These are phyloP conservation scores for Eurosta solidaginis DNA, from an alignment of 1,140 invertebrate genomes.

Conservation along the genomic window DNA sequence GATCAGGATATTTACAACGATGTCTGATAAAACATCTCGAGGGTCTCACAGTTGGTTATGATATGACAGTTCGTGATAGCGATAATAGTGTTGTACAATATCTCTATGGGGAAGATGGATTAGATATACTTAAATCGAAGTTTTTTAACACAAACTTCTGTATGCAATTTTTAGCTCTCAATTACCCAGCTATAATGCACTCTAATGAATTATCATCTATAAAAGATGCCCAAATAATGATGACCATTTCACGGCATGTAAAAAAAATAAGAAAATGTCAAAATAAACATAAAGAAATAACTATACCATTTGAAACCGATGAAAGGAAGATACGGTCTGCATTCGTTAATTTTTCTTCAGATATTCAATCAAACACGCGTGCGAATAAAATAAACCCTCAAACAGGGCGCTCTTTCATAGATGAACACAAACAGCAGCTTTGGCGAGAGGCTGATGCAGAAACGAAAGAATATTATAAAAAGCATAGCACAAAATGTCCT, in stretches of 20 bases:
- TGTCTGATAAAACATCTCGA: slow-evolving; percentile 98
- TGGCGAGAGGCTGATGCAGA: slow-evolving; percentile 68
- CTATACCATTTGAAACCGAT: not conserved
- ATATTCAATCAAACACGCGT: slow-evolving; percentile 47
- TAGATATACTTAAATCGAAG: slow-evolving; percentile 87
- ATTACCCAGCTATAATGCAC: slow-evolving; percentile 68
- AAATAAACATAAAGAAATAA: slow-evolving; percentile 54
- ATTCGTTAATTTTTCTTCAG: slow-evolving; percentile 56
- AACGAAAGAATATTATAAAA: slow-evolving; percentile 62
- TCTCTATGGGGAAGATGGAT: slow-evolving; percentile 96
- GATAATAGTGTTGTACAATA: slow-evolving; percentile 95
- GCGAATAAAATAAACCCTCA: slow-evolving; percentile 50
- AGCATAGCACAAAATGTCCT: slow-evolving; percentile 64
- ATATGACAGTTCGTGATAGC: slow-evolving; percentile 92
- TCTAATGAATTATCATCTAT: slow-evolving; percentile 44
- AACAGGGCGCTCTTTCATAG: slow-evolving; percentile 50
- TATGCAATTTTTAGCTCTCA: slow-evolving; percentile 81
- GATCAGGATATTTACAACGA: slow-evolving; percentile 96
- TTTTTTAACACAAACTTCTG: slow-evolving; percentile 79
- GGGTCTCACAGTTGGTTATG: slow-evolving; percentile 88
- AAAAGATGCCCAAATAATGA: slow-evolving; percentile 64
- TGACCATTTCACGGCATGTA: slow-evolving; percentile 64
- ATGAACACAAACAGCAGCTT: slow-evolving; percentile 65
- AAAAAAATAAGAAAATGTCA: slow-evolving; percentile 67
- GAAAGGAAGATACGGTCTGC: not conserved